Evolutionary conservation across 2,888 invertebrate genomes (phyloP).

Genomic region (Leucania comma): DNA sequence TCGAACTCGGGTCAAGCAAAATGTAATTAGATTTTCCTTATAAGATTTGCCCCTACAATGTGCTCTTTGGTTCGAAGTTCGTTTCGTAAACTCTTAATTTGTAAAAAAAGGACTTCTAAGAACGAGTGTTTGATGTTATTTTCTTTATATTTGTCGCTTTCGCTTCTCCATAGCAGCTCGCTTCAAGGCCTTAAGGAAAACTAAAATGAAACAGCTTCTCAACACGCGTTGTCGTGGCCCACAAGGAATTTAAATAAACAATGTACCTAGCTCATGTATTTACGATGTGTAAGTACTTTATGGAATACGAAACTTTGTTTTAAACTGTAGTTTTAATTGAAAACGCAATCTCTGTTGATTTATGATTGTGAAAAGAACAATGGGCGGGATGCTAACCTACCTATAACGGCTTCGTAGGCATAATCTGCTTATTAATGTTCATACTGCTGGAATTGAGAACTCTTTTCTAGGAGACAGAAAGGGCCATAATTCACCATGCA

Average conservation of each 20-base stretch:
- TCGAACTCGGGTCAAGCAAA: slow-evolving; percentile 33
- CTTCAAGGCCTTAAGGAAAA: slow-evolving; percentile 61
- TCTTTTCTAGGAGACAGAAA: too few relatives aligned
- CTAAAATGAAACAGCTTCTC: slow-evolving; percentile 76
- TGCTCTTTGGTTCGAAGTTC: slow-evolving; percentile 27
- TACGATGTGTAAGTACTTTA: slow-evolving; percentile 44
- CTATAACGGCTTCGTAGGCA: too few relatives aligned
- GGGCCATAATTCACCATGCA: too few relatives aligned
- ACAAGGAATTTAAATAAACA: slow-evolving; percentile 67
- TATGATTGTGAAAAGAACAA: neutral
- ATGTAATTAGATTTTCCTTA: slow-evolving; percentile 51
- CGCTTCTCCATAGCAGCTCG: slow-evolving; percentile 31
- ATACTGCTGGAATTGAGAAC: too few relatives aligned
- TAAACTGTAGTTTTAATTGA: slow-evolving; percentile 37
- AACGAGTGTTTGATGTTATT: neutral
- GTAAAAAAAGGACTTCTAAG: neutral
- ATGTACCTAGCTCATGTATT: slow-evolving; percentile 34
- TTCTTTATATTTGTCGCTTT: neutral
- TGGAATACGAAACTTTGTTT: slow-evolving; percentile 29
- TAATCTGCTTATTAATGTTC: too few relatives aligned
- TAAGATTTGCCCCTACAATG: slow-evolving; percentile 20
- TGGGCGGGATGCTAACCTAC: neutral
- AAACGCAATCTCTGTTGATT: slow-evolving; percentile 11
- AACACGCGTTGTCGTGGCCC: slow-evolving; percentile 70
- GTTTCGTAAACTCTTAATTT: slow-evolving; percentile 35